Evolutionary conservation across 2,888 invertebrate genomes (phyloP).

Genomic region (Hemithea aestivaria): DNA sequence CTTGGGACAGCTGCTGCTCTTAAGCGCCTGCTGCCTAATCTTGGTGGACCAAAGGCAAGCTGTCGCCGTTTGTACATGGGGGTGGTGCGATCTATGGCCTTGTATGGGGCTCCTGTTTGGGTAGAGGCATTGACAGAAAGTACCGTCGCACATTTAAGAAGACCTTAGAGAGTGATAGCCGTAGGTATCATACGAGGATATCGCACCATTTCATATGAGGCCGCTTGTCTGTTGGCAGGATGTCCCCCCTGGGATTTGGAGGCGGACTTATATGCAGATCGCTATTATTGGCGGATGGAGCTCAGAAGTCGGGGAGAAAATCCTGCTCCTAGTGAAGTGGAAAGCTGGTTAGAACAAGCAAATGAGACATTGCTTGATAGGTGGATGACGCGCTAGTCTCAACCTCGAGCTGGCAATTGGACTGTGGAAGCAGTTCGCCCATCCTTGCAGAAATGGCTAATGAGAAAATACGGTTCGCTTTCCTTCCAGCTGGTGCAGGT

Average conservation of each 20-base stretch:
- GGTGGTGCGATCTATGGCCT: slow-evolving; percentile 2
- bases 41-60: not conserved
- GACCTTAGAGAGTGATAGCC: slow-evolving; percentile 3
- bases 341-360: not conserved
- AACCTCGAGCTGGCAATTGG: not conserved
- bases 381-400: not conserved
- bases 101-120: slow-evolving; percentile 2
- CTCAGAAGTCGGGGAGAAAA: not conserved
- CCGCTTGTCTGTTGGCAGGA: not conserved
- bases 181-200: not conserved
- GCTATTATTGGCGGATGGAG: not conserved
- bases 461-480: not conserved
- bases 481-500: not conserved
- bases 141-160: not conserved
- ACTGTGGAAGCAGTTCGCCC: not conserved
- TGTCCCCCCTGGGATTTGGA: not conserved
- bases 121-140: not conserved
- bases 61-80: not conserved
- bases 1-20: not conserved
- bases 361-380: not conserved
- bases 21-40: not conserved
- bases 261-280: not conserved
- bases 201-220: slow-evolving; percentile 2
- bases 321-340: not conserved
- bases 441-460: not conserved